A percentile compares a stretch with the other conserved stretches of the same genome.
Conservation (phyloP, 2,113 vertebrate genomes). For the Phodopus roborovskii region DNA sequence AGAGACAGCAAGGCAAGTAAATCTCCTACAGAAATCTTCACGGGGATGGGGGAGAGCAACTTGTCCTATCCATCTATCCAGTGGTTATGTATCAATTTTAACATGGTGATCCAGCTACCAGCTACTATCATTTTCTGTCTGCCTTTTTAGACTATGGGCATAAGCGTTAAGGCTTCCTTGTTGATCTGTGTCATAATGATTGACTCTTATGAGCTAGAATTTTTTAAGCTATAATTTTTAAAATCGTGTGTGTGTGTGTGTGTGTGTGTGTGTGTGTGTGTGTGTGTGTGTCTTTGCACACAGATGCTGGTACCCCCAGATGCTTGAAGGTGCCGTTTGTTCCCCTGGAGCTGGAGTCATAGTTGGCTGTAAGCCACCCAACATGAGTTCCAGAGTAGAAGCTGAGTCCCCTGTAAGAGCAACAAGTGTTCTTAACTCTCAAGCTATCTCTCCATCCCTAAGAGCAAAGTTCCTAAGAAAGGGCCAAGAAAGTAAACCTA, state of each 20-base stretch:
- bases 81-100: not conserved
- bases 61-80: not conserved
- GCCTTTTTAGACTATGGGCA: not conserved
- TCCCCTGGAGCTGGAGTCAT: not conserved
- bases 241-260: no score
- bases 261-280: not conserved
- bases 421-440: not conserved
- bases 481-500: not conserved
- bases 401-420: not conserved
- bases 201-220: not conserved
- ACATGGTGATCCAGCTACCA: not conserved
- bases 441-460: not conserved
- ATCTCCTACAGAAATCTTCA: not conserved
- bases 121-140: not conserved
- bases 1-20: not conserved
- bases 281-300: not conserved
- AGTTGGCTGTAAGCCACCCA: not conserved
- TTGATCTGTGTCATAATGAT: not conserved
- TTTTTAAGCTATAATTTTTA: not conserved
- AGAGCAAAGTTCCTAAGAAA: not conserved
- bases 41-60: accelerated
- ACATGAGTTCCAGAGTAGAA: not conserved
- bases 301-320: not conserved
- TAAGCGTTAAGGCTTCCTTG: not conserved
- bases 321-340: not conserved